Evolutionary conservation across 1,140 invertebrate species (phyloP).

Genomic region (Drosophila virilis): DNA sequence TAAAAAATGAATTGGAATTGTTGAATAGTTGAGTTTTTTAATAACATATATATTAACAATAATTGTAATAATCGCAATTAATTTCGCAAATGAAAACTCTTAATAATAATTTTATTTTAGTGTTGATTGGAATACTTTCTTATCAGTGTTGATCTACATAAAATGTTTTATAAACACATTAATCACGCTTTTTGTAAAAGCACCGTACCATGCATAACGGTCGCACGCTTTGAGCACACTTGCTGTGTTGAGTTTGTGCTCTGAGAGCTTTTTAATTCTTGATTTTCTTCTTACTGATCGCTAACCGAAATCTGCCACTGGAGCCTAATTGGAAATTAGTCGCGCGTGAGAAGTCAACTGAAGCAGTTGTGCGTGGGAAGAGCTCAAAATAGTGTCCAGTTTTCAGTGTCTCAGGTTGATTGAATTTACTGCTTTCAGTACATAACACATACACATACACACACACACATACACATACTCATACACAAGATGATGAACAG

Average conservation of each 20-base stretch:
- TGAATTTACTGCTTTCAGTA: constrained; percentile 40
- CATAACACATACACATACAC: constrained; percentile 10
- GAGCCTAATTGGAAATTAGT: constrained; percentile 65
- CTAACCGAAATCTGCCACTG: constrained; percentile 47
- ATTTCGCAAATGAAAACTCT: neutral
- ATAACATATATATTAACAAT: neutral
- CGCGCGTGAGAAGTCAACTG: constrained; percentile 60
- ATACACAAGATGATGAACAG: constrained; percentile 75
- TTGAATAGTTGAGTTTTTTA: neutral
- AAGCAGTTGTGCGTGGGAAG: constrained; percentile 40
- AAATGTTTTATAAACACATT: constrained; percentile 3
- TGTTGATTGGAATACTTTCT: neutral
- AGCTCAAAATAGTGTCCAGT: constrained; percentile 37
- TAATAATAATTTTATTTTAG: neutral
- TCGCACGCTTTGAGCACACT: constrained; percentile 8
- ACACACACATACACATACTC: constrained; percentile 13
- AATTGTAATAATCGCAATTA: neutral
- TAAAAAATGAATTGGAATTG: neutral
- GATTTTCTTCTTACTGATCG: constrained; percentile 41
- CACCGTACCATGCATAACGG: constrained; percentile 22
- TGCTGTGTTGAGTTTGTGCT: constrained; percentile 31
- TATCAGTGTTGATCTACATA: neutral
- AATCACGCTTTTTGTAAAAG: neutral
- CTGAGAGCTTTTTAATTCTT: constrained; percentile 65
- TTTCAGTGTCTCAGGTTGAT: constrained; percentile 30